A percentile compares a stretch with the other conserved stretches of the same genome.
Evolutionary conservation across 2,113 vertebrate genomes (phyloP).

Genomic region (Corythornis vintsioides): DNA sequence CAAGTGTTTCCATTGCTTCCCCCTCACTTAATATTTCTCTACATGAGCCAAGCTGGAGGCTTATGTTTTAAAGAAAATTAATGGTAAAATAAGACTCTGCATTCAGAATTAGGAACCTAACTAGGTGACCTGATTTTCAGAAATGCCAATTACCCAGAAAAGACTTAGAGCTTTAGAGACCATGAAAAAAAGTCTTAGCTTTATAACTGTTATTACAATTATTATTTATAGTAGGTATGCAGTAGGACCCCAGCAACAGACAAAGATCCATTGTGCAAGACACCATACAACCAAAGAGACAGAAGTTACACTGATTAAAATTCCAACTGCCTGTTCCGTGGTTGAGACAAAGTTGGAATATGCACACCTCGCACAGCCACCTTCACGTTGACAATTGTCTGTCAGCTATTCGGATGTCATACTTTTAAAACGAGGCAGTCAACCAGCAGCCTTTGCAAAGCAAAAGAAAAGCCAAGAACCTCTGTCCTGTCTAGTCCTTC

Average conservation of each 20-base stretch:
- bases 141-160: slow-evolving; percentile 47
- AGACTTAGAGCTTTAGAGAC: slow-evolving; percentile 24
- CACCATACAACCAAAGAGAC: not conserved
- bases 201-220: slow-evolving; percentile 50
- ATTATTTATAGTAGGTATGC: slow-evolving; percentile 43
- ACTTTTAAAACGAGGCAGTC: not conserved
- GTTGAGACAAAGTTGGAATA: slow-evolving; percentile 4
- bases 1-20: slow-evolving; percentile 56
- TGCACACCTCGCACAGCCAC: not conserved
- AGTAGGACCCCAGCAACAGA: not conserved
- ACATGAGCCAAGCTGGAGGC: slow-evolving; percentile 38
- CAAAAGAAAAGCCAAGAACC: not conserved
- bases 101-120: slow-evolving; percentile 31
- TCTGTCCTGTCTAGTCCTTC: not conserved
- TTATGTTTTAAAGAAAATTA: slow-evolving; percentile 55
- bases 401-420: not conserved
- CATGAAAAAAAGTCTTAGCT: not conserved
- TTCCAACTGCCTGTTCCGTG: not conserved
- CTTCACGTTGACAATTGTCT: not conserved
- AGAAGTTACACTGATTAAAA: not conserved
- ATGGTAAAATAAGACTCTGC: slow-evolving; percentile 31
- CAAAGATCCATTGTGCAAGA: slow-evolving; percentile 37
- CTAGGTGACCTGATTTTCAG: slow-evolving; percentile 35
- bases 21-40: slow-evolving; percentile 43
- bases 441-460: not conserved